A percentile compares a stretch with the other conserved stretches of the same genome.
These are phyloP conservation scores for Sebastes oblongus DNA, from an alignment of 2,797 vertebrate genomes.

Conservation along the genomic window DNA sequence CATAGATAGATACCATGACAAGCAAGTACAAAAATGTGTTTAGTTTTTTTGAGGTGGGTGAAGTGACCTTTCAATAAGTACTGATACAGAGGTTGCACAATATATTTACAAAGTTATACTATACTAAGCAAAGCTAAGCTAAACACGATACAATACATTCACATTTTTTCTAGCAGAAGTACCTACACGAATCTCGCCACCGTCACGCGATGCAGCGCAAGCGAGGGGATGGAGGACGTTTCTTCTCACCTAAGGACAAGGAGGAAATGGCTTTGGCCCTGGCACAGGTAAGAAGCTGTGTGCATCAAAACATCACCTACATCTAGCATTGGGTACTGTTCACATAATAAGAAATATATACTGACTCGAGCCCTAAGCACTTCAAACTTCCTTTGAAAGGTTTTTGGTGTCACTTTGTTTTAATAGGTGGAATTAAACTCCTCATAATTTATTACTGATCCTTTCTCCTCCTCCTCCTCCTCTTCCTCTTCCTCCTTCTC, in stretches of 20 bases:
- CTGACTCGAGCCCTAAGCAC: not conserved
- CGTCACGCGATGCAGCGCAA: conserved; percentile 97
- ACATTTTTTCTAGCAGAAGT: conserved; percentile 86
- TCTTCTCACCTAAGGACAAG: conserved; percentile 97
- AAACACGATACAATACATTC: not conserved
- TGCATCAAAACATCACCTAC: not conserved
- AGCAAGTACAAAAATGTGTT: not conserved
- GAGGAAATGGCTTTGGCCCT: conserved; percentile 82
- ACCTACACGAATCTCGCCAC: conserved; percentile 95
- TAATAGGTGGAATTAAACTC: not conserved
- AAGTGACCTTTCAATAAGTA: not conserved
- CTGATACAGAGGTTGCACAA: not conserved
- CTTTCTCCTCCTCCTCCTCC: not conserved
- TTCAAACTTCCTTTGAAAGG: not conserved
- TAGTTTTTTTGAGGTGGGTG: not conserved
- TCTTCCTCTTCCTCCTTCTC: not conserved
- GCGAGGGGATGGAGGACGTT: conserved; percentile 93
- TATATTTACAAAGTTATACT: not conserved
- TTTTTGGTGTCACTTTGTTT: not conserved
- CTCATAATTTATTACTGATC: not conserved
- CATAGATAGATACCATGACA: not conserved
- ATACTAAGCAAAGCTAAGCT: not conserved
- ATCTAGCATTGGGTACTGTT: not conserved
- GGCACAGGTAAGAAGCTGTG: conserved; percentile 71
- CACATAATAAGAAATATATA: not conserved